Percentiles rank a stretch among this genome's conserved stretches.
Evolutionary conservation across 1,140 invertebrate species (phyloP).

Genomic region (Melanaphis sacchari): DNA sequence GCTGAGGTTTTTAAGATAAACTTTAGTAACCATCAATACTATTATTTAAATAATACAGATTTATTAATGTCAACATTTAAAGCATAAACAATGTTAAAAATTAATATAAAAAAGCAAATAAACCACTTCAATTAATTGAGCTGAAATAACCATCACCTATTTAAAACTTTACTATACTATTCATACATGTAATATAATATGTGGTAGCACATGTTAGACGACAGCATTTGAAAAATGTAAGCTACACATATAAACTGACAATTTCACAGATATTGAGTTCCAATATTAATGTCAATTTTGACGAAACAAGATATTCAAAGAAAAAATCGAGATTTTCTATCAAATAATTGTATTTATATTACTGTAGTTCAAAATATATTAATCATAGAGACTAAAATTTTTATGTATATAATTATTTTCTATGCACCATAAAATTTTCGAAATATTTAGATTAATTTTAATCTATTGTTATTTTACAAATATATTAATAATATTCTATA

Average conservation of each 20-base stretch:
- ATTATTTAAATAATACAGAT: neutral
- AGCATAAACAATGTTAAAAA: neutral
- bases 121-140: neutral
- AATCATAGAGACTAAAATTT: neutral
- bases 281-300: neutral
- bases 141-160: neutral
- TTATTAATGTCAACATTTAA: neutral
- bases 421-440: neutral
- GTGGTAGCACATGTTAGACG: neutral
- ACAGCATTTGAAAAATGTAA: neutral
- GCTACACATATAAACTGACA: neutral
- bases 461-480: neutral
- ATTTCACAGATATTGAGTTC: neutral
- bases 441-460: neutral
- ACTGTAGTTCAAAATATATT: neutral
- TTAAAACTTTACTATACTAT: neutral
- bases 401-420: neutral
- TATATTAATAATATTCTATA: neutral
- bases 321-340: neutral
- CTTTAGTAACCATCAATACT: neutral
- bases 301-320: neutral
- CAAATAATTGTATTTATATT: neutral
- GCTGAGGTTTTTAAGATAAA: neutral
- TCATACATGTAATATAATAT: neutral
- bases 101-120: neutral